Percentiles rank a stretch among this genome's conserved stretches.
phyloP scores from a whole-genome alignment of 2,113 vertebrate species.

The Elachura formosa region DNA sequence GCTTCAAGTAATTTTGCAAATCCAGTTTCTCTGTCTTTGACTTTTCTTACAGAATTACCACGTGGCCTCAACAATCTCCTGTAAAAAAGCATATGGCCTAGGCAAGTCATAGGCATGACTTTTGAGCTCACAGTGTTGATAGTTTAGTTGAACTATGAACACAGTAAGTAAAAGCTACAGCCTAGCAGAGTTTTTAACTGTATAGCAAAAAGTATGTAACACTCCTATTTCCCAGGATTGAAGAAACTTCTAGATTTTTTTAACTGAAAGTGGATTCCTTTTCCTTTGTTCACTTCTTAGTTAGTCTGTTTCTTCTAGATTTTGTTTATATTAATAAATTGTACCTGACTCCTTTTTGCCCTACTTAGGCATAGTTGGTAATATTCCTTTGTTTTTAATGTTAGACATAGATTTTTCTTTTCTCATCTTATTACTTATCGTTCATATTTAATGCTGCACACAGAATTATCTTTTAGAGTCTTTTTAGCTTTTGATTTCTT shows the following conservation, averaged over 20 bases:
- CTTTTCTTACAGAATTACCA: neutral
- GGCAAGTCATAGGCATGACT: neutral
- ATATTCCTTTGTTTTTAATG: constrained; percentile 63
- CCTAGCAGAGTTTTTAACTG: neutral
- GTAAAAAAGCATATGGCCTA: neutral
- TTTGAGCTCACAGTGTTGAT: neutral
- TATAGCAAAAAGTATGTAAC: neutral
- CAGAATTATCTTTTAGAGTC: constrained; percentile 64
- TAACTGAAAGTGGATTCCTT: neutral
- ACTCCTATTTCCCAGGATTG: neutral
- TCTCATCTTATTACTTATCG: constrained; percentile 66
- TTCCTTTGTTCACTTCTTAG: constrained; percentile 27
- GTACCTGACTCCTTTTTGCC: constrained; percentile 59
- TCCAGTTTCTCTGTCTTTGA: neutral
- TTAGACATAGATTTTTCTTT: constrained; percentile 64
- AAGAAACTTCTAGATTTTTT: neutral
- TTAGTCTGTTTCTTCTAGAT: constrained; percentile 55
- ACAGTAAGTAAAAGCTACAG: neutral
- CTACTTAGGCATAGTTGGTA: constrained; percentile 64
- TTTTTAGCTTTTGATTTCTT: constrained; percentile 66
- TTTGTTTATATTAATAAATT: constrained; percentile 66
- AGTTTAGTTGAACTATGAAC: neutral
- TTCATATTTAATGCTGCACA: constrained; percentile 68
- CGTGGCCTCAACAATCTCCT: neutral
- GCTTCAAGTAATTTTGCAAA: neutral